phyloP scores from a whole-genome alignment of 1,140 invertebrate genomes.

The Agraylea sexmaculata region DNA sequence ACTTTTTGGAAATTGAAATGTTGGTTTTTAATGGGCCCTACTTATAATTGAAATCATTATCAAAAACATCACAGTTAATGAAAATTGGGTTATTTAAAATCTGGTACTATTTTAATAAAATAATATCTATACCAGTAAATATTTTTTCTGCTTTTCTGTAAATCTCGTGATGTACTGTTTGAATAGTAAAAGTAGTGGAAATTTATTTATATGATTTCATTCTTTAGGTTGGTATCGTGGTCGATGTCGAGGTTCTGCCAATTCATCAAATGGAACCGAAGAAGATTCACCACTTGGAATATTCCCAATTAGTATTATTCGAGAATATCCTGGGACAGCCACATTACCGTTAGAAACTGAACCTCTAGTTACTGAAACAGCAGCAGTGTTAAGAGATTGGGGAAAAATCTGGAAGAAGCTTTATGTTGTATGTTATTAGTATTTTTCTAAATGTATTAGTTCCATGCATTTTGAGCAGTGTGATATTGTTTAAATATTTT shows the following conservation, averaged over 20 bases:
- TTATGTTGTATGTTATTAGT: slow-evolving; percentile 57
- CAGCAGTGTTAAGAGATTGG: slow-evolving; percentile 86
- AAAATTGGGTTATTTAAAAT: too few species aligned
- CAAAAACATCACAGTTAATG: too few species aligned
- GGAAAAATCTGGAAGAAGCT: slow-evolving; percentile 80
- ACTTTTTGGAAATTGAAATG: too few species aligned
- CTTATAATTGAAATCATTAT: too few species aligned
- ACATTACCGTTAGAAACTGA: slow-evolving; percentile 66
- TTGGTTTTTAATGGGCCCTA: too few species aligned
- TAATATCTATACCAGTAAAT: too few species aligned
- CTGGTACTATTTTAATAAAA: too few species aligned
- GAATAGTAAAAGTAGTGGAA: slow-evolving; percentile 6
- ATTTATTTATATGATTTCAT: slow-evolving; percentile 27
- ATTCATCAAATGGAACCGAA: too few species aligned
- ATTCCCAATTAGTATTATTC: slow-evolving; percentile 52
- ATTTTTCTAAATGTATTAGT: slow-evolving; percentile 3
- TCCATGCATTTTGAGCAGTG: neutral
- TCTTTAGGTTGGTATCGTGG: slow-evolving; percentile 82
- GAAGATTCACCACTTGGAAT: slow-evolving; percentile 74
- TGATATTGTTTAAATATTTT: slow-evolving; percentile 16
- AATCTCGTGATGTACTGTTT: slow-evolving; percentile 5
- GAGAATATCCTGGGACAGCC: slow-evolving; percentile 31
- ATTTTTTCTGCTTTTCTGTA: too few species aligned
- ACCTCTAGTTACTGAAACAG: slow-evolving; percentile 81
- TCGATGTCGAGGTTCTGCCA: slow-evolving; percentile 43